Evolutionary conservation across 2,113 vertebrate species (phyloP), one percentile per base, ranked within the genome.

Genomic region (Gavialis gangeticus): DNA sequence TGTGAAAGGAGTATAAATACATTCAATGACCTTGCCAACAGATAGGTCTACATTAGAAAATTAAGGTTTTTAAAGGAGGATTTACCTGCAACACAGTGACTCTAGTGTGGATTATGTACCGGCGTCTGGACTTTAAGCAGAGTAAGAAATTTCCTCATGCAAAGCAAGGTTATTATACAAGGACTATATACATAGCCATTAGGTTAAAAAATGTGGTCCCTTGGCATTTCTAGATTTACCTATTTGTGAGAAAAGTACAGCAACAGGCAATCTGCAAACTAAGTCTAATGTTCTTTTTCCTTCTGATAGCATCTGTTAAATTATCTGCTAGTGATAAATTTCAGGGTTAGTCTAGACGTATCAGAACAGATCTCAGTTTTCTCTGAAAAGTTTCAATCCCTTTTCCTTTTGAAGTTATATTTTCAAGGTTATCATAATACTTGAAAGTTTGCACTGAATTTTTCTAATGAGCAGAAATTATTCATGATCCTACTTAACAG

Each of bases 341-440:
- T 73, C 85, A 92, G 89, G 93, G 64, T 75, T 96, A 94, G 92
- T 93, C 89, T 93, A 79, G 64, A 95, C 93, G 93, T 89, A 91
- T 87, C 91, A 94, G 75, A 77, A 64, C 60, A 93, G 83, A 96
- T 95, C 75, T 94, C 76, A 87, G 75, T 85, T 92, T 71, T 89
- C 89, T 59, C 63, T 13, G 54, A 81, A 90, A 90, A 95, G 77
- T 92, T 85, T 81, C 24, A 59, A 81, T 92, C 91, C 92, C 77
- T 57, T 89, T 46, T 96, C 87, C 82, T 16, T 75, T 64, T 84
- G 89, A 73, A 91, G 56, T 89, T 94, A 92, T 88, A 64, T 76
- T 46, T n/a, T 75, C 46, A 46, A 46, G 46, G 58, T 6, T 92
- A 86, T 62, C 86, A 95, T 66, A 88, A 46, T 46, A 46, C 46